These are phyloP conservation scores for Trichomycterus rosablanca DNA, from an alignment of 2,113 vertebrate genomes.

Conservation along the genomic window DNA sequence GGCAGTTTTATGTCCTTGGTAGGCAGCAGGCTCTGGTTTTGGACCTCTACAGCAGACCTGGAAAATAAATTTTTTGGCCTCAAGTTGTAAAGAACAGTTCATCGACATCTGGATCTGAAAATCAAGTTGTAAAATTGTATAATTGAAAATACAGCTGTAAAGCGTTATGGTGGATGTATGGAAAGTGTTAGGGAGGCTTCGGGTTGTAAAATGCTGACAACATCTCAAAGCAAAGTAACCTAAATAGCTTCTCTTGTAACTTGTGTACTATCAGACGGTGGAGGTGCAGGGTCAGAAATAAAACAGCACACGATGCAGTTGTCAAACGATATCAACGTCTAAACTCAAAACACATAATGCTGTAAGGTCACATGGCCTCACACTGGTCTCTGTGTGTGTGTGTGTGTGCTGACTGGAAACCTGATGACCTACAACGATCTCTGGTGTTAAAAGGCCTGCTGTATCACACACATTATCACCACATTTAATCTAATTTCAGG, in stretches of 20 bases:
- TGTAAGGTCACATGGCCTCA: no score
- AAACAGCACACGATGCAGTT: slow-evolving; percentile 31
- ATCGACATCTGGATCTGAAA: slow-evolving; percentile 7
- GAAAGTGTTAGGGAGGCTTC: slow-evolving; percentile 1
- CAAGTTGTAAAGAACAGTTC: no score
- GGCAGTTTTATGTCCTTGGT: no score
- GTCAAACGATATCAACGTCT: slow-evolving; percentile 18
- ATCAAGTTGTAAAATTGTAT: background rate
- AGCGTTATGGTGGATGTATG: background rate
- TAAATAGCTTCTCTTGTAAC: background rate
- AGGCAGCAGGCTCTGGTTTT: no score
- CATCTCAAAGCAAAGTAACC: background rate
- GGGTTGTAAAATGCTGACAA: slow-evolving; percentile 13
- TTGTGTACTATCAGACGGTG: background rate
- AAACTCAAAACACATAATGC: no score
- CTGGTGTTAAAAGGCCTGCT: slow-evolving; percentile 22
- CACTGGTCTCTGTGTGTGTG: background rate
- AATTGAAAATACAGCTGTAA: background rate
- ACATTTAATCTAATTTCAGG: slow-evolving; percentile 62
- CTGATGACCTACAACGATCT: background rate
- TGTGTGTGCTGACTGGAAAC: no score
- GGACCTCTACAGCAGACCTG: no score
- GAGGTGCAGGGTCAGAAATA: slow-evolving; percentile 4
- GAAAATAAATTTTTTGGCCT: background rate
- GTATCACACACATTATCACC: slow-evolving; percentile 52